Evolutionary conservation across 2,113 vertebrate genomes (phyloP).

Genomic region (Dolichotis patagonum): DNA sequence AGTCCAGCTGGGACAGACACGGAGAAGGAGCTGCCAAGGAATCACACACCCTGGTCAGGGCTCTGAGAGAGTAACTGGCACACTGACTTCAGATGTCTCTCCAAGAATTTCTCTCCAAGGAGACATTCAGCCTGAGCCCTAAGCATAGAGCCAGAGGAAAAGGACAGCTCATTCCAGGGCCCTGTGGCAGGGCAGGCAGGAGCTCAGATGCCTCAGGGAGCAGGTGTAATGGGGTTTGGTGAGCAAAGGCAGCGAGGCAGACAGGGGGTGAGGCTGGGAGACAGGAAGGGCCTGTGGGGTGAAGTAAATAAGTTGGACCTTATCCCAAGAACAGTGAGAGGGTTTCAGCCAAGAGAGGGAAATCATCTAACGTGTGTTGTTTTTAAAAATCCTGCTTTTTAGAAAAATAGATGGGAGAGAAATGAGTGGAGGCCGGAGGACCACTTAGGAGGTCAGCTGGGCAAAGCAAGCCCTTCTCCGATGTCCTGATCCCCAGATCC

Average conservation of each 20-base stretch:
- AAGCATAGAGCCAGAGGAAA: not conserved
- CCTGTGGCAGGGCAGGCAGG: not conserved
- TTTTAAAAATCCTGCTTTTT: not conserved
- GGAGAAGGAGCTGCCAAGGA: not conserved
- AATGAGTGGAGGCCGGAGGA: not conserved
- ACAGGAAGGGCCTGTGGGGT: not conserved
- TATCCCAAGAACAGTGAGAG: not conserved
- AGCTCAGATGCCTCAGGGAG: not conserved
- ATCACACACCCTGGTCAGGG: not conserved
- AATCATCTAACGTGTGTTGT: not conserved
- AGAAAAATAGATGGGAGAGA: not conserved
- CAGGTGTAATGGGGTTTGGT: no score
- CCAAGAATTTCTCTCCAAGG: not conserved
- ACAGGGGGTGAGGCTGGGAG: not conserved
- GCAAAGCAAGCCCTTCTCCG: not conserved
- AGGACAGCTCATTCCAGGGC: not conserved
- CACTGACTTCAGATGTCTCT: not conserved
- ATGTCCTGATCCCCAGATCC: not conserved
- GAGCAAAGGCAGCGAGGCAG: accelerated
- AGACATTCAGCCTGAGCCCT: not conserved
- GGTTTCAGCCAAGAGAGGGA: not conserved
- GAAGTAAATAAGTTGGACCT: not conserved
- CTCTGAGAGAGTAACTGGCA: not conserved
- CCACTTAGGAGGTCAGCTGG: not conserved
- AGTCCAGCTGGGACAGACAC: not conserved